Conservation (phyloP, 2,888 invertebrate genomes). For the Steromphala cineraria region DNA sequence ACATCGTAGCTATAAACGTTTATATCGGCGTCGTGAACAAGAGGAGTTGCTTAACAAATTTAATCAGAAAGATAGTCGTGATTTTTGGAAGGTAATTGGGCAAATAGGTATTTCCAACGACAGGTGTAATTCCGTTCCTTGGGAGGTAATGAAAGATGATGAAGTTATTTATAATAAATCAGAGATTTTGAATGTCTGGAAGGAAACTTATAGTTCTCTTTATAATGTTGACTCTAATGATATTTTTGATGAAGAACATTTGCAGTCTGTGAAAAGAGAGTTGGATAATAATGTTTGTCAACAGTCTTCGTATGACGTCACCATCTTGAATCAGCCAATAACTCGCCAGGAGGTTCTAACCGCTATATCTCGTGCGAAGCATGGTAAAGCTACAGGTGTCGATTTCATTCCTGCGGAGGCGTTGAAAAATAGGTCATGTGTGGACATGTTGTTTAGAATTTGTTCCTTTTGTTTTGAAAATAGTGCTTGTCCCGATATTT, state of each 20-base stretch:
- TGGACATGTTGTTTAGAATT: not conserved
- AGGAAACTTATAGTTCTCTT: no score
- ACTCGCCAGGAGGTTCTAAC: not conserved
- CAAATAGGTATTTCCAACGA: conserved; percentile 22
- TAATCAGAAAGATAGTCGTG: not conserved
- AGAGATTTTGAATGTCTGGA: conserved; percentile 11
- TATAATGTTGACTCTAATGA: no score
- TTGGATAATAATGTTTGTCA: no score
- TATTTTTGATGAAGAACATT: no score
- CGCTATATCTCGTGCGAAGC: conserved; percentile 8
- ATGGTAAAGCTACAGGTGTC: not conserved
- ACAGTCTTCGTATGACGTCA: no score
- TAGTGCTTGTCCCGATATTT: conserved; percentile 5
- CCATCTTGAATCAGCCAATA: not conserved
- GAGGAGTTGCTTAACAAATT: not conserved
- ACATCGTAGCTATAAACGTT: conserved; percentile 14
- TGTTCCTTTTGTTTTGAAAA: conserved; percentile 13
- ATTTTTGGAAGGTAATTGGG: conserved; percentile 23
- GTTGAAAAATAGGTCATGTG: conserved; percentile 16
- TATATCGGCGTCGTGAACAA: conserved; percentile 2
- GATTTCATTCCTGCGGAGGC: no score
- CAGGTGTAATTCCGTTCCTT: not conserved
- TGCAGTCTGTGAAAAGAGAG: no score
- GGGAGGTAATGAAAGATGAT: conserved; percentile 18
- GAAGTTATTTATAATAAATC: not conserved